These are phyloP conservation scores for Trichechus manatus DNA, from an alignment of 2,113 vertebrate species.

Conservation along the genomic window DNA sequence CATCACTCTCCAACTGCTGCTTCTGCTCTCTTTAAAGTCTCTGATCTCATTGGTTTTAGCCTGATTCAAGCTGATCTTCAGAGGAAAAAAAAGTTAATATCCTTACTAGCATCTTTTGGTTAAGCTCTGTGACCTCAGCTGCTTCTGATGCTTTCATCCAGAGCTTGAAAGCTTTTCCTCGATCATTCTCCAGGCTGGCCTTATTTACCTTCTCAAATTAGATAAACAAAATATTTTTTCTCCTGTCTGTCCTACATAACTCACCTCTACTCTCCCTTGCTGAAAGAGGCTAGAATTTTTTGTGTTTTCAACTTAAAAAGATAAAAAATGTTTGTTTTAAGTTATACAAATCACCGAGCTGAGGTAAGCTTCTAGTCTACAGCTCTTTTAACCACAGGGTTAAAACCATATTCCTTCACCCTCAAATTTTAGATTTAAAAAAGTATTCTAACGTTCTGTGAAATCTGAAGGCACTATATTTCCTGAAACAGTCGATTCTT, in stretches of 20 bases:
- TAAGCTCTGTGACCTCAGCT: background rate
- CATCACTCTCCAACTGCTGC: background rate
- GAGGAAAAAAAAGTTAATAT: constrained; percentile 15
- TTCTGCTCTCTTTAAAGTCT: background rate
- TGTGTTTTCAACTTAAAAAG: background rate
- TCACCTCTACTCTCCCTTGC: background rate
- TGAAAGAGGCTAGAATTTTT: background rate
- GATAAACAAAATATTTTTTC: background rate
- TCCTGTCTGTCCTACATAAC: background rate
- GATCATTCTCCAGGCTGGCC: background rate
- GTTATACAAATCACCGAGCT: background rate
- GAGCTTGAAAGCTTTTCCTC: background rate
- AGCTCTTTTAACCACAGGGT: background rate
- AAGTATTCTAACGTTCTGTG: background rate
- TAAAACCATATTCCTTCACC: background rate
- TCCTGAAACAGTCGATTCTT: background rate
- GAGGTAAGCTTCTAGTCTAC: background rate
- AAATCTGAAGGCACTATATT: background rate
- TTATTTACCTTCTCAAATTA: background rate
- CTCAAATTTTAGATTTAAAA: constrained; percentile 6
- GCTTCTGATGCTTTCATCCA: background rate
- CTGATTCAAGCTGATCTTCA: background rate
- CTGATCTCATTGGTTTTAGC: background rate
- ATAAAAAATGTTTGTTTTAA: background rate
- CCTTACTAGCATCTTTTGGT: background rate